These are phyloP conservation scores for Carcina quercana DNA, from an alignment of 2,888 invertebrate species.

Conservation along the genomic window DNA sequence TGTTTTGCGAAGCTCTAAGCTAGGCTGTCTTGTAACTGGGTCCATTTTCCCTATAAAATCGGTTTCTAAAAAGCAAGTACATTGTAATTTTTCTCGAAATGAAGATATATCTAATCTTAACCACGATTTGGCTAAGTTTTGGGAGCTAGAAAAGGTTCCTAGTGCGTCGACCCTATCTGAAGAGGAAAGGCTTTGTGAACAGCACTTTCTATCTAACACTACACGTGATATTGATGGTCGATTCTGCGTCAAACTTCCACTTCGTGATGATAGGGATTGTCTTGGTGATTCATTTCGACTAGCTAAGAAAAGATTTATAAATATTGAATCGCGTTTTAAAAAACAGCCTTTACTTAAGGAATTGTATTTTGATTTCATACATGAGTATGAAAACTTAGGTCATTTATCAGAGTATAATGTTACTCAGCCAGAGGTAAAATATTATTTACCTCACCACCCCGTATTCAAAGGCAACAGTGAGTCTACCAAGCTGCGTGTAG, in stretches of 20 bases:
- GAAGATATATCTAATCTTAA: background rate
- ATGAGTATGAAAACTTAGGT: slow-evolving; percentile 5
- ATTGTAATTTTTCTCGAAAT: slow-evolving; percentile 8
- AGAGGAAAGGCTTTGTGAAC: slow-evolving; percentile 16
- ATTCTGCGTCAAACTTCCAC: slow-evolving; percentile 15
- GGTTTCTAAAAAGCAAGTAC: background rate
- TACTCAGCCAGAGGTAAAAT: background rate
- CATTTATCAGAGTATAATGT: slow-evolving; percentile 3
- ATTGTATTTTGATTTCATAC: slow-evolving; percentile 3
- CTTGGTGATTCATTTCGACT: slow-evolving; percentile 9
- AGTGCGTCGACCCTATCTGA: slow-evolving; percentile 3
- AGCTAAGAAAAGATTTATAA: slow-evolving; percentile 6
- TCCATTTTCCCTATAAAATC: slow-evolving; percentile 1
- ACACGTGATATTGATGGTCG: slow-evolving; percentile 11
- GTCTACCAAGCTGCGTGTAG: slow-evolving; percentile 3
- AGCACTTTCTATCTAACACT: slow-evolving; percentile 11
- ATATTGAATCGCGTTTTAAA: slow-evolving; percentile 8
- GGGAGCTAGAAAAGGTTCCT: slow-evolving; percentile 15
- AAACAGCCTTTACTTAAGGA: slow-evolving; percentile 6
- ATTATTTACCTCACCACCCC: slow-evolving; percentile 7
- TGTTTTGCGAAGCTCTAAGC: slow-evolving; percentile 7
- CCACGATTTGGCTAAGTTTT: slow-evolving; percentile 11
- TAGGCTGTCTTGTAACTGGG: slow-evolving; percentile 16
- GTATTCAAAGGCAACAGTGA: slow-evolving; percentile 4
- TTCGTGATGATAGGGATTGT: slow-evolving; percentile 7